Evolutionary conservation across 2,888 invertebrate species (phyloP), one percentile per base, ranked within the genome.

Genomic region (Leptinotarsa juncta): DNA sequence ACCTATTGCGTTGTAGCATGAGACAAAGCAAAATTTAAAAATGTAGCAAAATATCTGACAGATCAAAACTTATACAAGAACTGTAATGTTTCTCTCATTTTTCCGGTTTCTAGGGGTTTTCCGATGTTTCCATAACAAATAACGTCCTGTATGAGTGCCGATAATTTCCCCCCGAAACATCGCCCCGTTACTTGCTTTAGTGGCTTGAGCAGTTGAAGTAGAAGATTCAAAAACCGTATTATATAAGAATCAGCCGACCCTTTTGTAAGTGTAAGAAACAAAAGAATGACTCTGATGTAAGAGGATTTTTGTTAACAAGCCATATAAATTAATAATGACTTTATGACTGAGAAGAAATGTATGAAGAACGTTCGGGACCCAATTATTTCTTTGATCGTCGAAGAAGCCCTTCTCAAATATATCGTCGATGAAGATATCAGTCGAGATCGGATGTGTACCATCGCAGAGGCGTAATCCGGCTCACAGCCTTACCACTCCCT

Each of bases 311-410:
- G 83, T 77, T 80, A 83, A 82, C 81, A 86, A 86, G 86, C 86
- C 86, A 83, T 86, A 86, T 79, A 85, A 86, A 84, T 85, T 84
- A 82, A 84, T 85, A 85, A 85, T 84, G 82, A 84, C 80, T 80
- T 82, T 83, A 83, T 76, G 77, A 79, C 78, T 78, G 70, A 79
- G 79, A 79, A 81, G 78, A 79, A 82, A 80, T 78, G 67, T 73
- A 77, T 77, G 82, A 83, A 79, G 80, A 80, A 82, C 82, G 79
- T 74, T 77, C 77, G 72, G 68, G 75, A 75, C 79, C 84, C 84
- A 83, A 83, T 84, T 84, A 85, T 84, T 83, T 83, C 83, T 85
- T 84, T 84, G 83, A 83, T 83, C 80, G 77, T 72, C 72, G 57
- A 67, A 74, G 82, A 83, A 83, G 78, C 82, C 82, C 50, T 67